Conservation (phyloP, 1,140 invertebrate species). For the Tachypleus tridentatus region DNA sequence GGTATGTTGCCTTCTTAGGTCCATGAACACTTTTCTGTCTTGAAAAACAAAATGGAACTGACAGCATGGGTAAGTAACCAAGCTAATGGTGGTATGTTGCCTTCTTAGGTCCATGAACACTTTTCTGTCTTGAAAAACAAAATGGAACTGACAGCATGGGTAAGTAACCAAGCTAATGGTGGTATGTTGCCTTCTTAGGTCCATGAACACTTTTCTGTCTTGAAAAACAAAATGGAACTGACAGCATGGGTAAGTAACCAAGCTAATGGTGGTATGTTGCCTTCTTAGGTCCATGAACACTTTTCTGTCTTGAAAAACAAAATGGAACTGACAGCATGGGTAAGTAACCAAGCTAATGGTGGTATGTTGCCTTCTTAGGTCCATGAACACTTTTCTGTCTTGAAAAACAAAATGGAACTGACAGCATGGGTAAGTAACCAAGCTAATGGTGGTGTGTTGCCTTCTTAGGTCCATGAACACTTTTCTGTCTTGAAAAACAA, state of each 20-base stretch:
- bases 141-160: slow-evolving; percentile 35
- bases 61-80: slow-evolving; percentile 31
- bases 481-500: slow-evolving; percentile 20
- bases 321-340: slow-evolving; percentile 35
- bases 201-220: slow-evolving; percentile 5
- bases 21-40: slow-evolving; percentile 3
- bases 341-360: slow-evolving; percentile 13
- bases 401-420: slow-evolving; percentile 32
- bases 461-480: not conserved
- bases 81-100: not conserved
- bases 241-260: slow-evolving; percentile 31
- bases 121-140: slow-evolving; percentile 20
- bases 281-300: not conserved
- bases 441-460: not conserved
- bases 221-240: slow-evolving; percentile 32
- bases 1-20: not conserved
- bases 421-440: slow-evolving; percentile 31
- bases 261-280: not conserved
- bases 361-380: not conserved
- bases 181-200: not conserved
- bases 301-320: slow-evolving; percentile 20
- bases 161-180: slow-evolving; percentile 13
- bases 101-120: not conserved
- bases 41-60: slow-evolving; percentile 28
- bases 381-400: slow-evolving; percentile 5